phyloP scores from a whole-genome alignment of 2,113 vertebrate genomes.

The Dicentrarchus labrax region DNA sequence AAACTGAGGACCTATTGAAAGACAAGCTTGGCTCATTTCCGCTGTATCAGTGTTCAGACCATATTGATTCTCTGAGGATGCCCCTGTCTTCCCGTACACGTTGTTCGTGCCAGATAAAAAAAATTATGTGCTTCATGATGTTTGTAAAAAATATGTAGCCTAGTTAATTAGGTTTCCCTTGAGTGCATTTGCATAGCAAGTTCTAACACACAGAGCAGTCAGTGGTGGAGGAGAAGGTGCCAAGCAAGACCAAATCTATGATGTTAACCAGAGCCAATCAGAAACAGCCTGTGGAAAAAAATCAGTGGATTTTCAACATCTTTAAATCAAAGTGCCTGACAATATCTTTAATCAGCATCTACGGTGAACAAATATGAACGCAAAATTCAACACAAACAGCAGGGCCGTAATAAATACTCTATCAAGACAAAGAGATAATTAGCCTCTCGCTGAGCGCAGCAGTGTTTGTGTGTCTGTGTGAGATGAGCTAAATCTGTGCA shows the following conservation, averaged over 20 bases:
- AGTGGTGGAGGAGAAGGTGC: neutral
- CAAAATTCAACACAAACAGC: neutral
- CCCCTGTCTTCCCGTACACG: too few species aligned
- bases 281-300: conserved; percentile 1
- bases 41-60: neutral
- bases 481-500: conserved; percentile 11
- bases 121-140: neutral
- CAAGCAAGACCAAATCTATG: neutral
- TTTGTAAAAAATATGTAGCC: neutral
- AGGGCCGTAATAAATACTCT: neutral
- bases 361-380: neutral
- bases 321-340: neutral
- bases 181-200: neutral
- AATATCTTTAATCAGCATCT: neutral
- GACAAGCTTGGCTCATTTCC: neutral
- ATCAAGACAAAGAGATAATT: conserved; percentile 1
- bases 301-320: neutral
- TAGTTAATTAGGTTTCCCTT: neutral
- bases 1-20: neutral
- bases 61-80: neutral
- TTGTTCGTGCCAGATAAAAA: neutral
- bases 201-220: neutral
- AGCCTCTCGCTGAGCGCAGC: neutral
- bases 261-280: neutral
- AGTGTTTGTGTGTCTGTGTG: conserved; percentile 19